Percentiles rank a stretch among this genome's conserved stretches.
Evolutionary conservation across 2,113 vertebrate species (phyloP).

Genomic region (Vicugna pacos): DNA sequence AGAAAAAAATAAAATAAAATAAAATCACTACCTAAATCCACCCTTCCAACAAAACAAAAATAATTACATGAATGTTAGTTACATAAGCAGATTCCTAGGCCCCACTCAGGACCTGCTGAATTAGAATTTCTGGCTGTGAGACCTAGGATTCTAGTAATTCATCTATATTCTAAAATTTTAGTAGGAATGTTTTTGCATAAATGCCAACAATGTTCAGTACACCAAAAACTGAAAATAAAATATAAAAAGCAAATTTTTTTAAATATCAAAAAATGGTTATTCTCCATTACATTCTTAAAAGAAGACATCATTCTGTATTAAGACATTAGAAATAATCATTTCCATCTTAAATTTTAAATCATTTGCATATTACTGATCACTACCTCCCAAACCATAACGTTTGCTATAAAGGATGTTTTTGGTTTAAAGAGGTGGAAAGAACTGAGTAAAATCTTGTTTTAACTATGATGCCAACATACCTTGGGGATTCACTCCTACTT

Average conservation of each 20-base stretch:
- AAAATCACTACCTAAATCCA: too few relatives aligned
- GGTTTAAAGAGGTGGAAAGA: background rate
- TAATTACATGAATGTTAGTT: background rate
- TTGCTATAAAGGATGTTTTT: background rate
- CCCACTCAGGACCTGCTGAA: background rate
- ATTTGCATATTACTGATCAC: background rate
- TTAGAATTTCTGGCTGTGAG: background rate
- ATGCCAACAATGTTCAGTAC: background rate
- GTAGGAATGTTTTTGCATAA: background rate
- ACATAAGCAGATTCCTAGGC: background rate
- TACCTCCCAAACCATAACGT: background rate
- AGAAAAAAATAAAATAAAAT: too few relatives aligned
- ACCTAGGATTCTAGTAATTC: background rate
- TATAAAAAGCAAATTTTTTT: background rate
- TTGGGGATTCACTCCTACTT: background rate
- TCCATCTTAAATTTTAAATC: background rate
- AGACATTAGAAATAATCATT: background rate
- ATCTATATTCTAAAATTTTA: background rate
- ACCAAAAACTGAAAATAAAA: background rate
- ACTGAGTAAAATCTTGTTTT: background rate
- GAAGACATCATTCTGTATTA: background rate
- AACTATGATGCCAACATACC: fast-evolving
- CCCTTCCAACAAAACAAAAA: background rate
- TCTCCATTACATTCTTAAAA: background rate
- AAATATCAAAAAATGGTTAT: background rate